Evolutionary conservation across 37 sponge, comb jelly and placozoan species (phyloP).

Genomic region (Aplysina aerophoba): DNA sequence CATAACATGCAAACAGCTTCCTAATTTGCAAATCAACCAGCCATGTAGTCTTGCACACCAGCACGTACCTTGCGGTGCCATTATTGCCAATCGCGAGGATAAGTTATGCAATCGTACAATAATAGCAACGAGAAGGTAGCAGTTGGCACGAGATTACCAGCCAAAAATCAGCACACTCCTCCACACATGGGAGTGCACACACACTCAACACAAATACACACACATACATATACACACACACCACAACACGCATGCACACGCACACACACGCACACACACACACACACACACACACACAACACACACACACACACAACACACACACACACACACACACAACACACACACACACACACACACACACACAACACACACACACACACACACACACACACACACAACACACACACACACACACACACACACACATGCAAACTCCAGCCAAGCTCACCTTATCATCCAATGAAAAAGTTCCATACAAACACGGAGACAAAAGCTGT

Average conservation of each 20-base stretch:
- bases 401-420: constrained; percentile 31
- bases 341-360: not conserved
- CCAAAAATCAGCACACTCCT: no score
- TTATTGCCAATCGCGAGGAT: no score
- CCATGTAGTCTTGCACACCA: no score
- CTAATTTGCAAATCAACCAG: no score
- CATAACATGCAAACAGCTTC: no score
- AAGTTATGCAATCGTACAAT: no score
- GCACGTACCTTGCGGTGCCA: no score
- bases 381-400: constrained; percentile 28
- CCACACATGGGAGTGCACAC: not conserved
- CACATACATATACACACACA: not conserved
- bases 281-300: not conserved
- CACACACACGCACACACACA: not conserved
- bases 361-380: constrained; percentile 12
- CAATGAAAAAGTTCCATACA: constrained; percentile 62
- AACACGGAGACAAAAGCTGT: constrained; percentile 56
- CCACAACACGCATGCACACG: not conserved
- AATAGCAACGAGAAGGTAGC: no score
- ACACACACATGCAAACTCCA: not conserved
- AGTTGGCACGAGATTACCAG: no score
- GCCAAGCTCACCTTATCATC: constrained; percentile 41
- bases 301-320: not conserved
- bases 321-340: constrained; percentile 38
- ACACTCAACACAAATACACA: not conserved